phyloP scores from a whole-genome alignment of 2,888 invertebrate genomes.

The Falcaria lacertinaria region DNA sequence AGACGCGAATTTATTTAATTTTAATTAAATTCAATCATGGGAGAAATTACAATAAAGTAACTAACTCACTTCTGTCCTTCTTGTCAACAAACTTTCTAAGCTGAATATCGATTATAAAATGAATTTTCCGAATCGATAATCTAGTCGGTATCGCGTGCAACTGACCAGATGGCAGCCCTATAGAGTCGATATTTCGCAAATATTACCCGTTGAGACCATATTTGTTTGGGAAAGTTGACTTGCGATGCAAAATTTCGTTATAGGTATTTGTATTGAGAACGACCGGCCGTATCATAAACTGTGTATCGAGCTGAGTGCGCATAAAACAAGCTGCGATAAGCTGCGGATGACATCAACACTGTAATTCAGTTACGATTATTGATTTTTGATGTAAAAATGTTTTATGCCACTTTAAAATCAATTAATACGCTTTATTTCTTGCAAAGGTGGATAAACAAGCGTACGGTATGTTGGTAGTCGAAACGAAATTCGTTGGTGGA shows the following conservation, averaged over 20 bases:
- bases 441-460: too few species aligned
- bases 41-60: neutral
- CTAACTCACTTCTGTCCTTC: neutral
- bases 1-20: neutral
- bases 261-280: slow-evolving; percentile 49
- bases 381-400: too few species aligned
- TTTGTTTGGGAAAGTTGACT: slow-evolving; percentile 64
- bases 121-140: neutral
- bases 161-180: slow-evolving; percentile 23
- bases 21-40: neutral
- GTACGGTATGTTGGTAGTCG: too few species aligned
- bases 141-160: neutral
- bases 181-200: slow-evolving; percentile 40
- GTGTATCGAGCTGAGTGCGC: slow-evolving; percentile 28
- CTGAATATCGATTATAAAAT: neutral
- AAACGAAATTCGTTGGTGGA: too few species aligned
- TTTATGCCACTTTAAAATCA: too few species aligned
- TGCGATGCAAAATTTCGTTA: slow-evolving; percentile 51
- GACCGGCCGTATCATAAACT: slow-evolving; percentile 44
- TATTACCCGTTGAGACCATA: slow-evolving; percentile 50
- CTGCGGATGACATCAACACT: slow-evolving; percentile 6
- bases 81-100: neutral
- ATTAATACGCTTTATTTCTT: too few species aligned
- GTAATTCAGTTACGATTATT: slow-evolving; percentile 7
- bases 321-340: slow-evolving; percentile 28